Conservation (phyloP, 2,113 vertebrate genomes). For the Uropsilus gracilis region DNA sequence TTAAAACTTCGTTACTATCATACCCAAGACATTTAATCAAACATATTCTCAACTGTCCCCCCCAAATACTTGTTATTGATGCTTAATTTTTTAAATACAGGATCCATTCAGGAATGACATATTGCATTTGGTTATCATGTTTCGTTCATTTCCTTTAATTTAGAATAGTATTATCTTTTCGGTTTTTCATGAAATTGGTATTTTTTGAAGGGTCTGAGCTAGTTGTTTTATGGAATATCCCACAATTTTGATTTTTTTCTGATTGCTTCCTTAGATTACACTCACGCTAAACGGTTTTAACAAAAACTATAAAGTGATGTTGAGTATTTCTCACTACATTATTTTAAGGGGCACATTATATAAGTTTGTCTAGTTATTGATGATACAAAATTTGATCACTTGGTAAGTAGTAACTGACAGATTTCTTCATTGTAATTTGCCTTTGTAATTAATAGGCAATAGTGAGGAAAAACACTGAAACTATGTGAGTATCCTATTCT, state of each 20-base stretch:
- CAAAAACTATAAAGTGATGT: neutral
- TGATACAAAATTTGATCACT: constrained; percentile 7
- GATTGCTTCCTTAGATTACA: constrained; percentile 16
- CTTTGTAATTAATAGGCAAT: neutral
- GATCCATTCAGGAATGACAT: constrained; percentile 14
- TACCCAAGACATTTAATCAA: neutral
- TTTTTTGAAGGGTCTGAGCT: neutral
- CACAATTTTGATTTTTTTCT: neutral
- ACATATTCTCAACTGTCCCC: neutral
- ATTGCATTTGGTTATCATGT: constrained; percentile 42
- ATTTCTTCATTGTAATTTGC: neutral
- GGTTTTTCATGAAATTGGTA: neutral
- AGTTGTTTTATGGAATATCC: neutral
- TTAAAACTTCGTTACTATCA: neutral
- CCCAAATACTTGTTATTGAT: neutral
- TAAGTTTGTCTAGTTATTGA: neutral
- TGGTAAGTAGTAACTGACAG: neutral
- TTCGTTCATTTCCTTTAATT: constrained; percentile 5
- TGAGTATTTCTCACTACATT: neutral
- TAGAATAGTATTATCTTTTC: neutral
- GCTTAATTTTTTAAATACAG: neutral
- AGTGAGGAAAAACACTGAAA: neutral
- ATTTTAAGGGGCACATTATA: neutral
- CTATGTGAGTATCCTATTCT: neutral
- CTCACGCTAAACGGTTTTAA: neutral